A percentile compares a stretch with the other conserved stretches of the same genome.
Conservation (phyloP, 2,113 vertebrate species). For the Alces alces region DNA sequence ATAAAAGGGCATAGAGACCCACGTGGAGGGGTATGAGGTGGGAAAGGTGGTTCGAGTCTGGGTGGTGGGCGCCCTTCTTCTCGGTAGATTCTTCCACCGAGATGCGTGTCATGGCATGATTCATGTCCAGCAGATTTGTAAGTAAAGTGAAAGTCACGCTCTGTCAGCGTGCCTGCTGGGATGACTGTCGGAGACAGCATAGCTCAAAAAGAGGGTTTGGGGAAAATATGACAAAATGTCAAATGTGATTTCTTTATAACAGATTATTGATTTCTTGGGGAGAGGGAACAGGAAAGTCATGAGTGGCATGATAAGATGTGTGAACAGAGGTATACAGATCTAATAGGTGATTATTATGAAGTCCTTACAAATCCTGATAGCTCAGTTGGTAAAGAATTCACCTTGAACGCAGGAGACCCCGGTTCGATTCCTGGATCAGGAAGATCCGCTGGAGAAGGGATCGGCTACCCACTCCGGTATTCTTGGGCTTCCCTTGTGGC, state of each 20-base stretch:
- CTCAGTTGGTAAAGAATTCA: not conserved
- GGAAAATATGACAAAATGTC: not conserved
- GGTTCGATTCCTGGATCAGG: rapidly evolving
- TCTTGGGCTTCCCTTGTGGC: not conserved
- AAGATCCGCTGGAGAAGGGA: not conserved
- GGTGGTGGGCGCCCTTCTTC: not conserved
- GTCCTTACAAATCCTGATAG: not conserved
- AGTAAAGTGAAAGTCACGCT: not conserved
- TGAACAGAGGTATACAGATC: not conserved
- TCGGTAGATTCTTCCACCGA: no score
- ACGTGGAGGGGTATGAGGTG: rapidly evolving
- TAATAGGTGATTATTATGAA: not conserved
- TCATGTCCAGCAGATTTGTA: not conserved
- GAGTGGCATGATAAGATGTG: not conserved
- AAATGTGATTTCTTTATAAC: not conserved
- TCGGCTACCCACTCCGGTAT: not conserved
- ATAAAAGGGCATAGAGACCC: not conserved
- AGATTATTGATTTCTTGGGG: not conserved
- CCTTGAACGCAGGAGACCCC: not conserved
- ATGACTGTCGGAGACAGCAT: rapidly evolving
- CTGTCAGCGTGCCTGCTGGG: not conserved
- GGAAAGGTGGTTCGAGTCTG: not conserved
- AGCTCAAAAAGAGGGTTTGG: not conserved
- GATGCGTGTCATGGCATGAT: not conserved
- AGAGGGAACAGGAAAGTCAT: not conserved